Percentiles rank a stretch among this genome's conserved stretches.
Conservation (phyloP, 2,888 invertebrate genomes). For the Agapetus fuscipes region DNA sequence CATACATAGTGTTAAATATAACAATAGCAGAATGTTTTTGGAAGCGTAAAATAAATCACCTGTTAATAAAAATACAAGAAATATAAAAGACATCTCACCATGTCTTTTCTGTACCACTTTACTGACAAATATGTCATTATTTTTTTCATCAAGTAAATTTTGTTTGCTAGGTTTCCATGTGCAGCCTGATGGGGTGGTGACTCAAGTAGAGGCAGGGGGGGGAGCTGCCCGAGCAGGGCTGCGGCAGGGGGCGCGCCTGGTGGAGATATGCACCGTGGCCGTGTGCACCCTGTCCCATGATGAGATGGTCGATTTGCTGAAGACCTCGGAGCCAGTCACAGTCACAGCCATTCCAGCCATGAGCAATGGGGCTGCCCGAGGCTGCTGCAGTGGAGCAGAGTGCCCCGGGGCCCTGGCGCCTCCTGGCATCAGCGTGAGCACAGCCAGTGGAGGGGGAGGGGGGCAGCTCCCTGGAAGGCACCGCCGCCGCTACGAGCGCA, state of each 20-base stretch:
- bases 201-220: conserved; percentile 68
- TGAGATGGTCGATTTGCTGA: conserved; percentile 85
- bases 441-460: conserved; percentile 40
- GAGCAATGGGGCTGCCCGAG: conserved; percentile 11
- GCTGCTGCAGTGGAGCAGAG: conserved; percentile 19
- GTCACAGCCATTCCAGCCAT: conserved; percentile 71
- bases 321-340: conserved; percentile 80
- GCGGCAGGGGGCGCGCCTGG: conserved; percentile 77
- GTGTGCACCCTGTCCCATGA: conserved; percentile 84
- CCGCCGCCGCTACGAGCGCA: conserved; percentile 61
- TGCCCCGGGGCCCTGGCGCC: conserved; percentile 16
- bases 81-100: too few relatives aligned
- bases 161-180: conserved; percentile 80
- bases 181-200: conserved; percentile 88
- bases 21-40: too few relatives aligned
- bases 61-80: too few relatives aligned
- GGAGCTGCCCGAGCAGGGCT: conserved; percentile 75
- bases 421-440: conserved; percentile 23
- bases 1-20: too few relatives aligned
- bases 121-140: too few relatives aligned
- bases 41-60: too few relatives aligned
- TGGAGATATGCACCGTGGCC: conserved; percentile 85
- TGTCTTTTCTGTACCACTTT: too few relatives aligned
- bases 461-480: conserved; percentile 45
- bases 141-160: too few relatives aligned